Evolutionary conservation across 23 tunicate genomes (phyloP).

Genomic region (Pegea sp.): DNA sequence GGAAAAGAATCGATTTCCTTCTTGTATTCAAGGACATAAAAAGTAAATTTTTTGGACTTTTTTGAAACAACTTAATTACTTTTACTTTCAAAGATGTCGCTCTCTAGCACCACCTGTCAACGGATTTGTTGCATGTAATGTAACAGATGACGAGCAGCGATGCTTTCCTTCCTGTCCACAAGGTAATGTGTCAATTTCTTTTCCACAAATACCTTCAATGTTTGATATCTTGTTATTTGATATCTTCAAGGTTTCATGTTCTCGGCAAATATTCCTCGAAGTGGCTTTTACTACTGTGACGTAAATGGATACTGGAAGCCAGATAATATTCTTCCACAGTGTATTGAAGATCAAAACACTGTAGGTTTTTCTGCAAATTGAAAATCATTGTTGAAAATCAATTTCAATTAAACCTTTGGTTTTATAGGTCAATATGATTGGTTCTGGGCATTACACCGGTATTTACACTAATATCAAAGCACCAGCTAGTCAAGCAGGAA

Average conservation of each 20-base stretch:
- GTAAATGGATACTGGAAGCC: constrained; percentile 67
- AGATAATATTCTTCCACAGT: constrained; percentile 32
- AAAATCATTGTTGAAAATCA: neutral
- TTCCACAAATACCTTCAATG: neutral
- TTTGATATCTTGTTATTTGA: constrained; percentile 12
- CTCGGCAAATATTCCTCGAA: constrained; percentile 28
- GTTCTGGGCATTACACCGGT: constrained; percentile 87
- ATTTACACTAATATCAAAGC: constrained; percentile 86
- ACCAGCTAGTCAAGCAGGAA: constrained; percentile 86
- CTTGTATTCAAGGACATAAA: constrained; percentile 39
- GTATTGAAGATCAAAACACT: constrained; percentile 52
- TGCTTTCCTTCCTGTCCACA: constrained; percentile 89
- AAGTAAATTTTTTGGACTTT: no score
- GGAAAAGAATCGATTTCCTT: constrained; percentile 42
- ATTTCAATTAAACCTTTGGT: constrained; percentile 10
- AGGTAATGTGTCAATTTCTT: no score
- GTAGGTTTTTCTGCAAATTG: constrained; percentile 12
- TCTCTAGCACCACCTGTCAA: constrained; percentile 57
- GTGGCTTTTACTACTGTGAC: constrained; percentile 70
- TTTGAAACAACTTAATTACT: no score
- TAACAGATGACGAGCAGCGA: constrained; percentile 78
- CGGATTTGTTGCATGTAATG: constrained; percentile 80
- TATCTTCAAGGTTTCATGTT: constrained; percentile 60
- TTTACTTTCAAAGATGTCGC: constrained; percentile 70
- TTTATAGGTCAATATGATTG: constrained; percentile 59